These are phyloP conservation scores for Tethya wilhelma DNA, from an alignment of 37 sponge, comb jelly and placozoan species.

Conservation along the genomic window DNA sequence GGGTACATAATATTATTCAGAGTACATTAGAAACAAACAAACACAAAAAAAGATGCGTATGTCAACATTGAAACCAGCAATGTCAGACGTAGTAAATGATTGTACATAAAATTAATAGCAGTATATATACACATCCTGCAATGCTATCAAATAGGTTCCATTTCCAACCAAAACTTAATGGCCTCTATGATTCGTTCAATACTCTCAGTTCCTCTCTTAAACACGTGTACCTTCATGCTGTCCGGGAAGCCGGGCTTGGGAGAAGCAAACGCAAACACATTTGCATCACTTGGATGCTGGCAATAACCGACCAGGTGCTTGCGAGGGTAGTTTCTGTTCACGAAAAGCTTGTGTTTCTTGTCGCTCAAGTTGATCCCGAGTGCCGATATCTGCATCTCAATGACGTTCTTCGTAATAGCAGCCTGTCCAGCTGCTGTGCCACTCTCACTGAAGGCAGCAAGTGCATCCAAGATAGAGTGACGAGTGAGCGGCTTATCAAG, in stretches of 20 bases:
- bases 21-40: no score
- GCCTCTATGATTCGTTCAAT: conserved; percentile 31
- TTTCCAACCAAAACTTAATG: conserved; percentile 63
- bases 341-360: conserved; percentile 43
- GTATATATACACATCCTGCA: no score
- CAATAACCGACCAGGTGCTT: conserved; percentile 59
- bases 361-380: conserved; percentile 60
- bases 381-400: conserved; percentile 51
- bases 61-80: no score
- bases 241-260: conserved; percentile 50
- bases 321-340: conserved; percentile 60
- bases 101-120: no score
- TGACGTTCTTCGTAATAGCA: conserved; percentile 39
- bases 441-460: conserved; percentile 26
- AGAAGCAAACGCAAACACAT: conserved; percentile 55
- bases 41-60: no score
- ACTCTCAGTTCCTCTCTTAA: conserved; percentile 17
- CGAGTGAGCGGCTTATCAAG: conserved; percentile 31
- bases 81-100: no score
- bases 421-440: conserved; percentile 64
- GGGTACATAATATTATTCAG: no score
- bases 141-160: conserved; percentile 8
- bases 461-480: conserved; percentile 34
- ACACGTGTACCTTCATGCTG: conserved; percentile 57
- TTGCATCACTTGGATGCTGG: conserved; percentile 7